A percentile compares a stretch with the other conserved stretches of the same genome.
These are phyloP conservation scores for Agonum fuliginosum DNA, from an alignment of 2,888 invertebrate species.

Conservation along the genomic window DNA sequence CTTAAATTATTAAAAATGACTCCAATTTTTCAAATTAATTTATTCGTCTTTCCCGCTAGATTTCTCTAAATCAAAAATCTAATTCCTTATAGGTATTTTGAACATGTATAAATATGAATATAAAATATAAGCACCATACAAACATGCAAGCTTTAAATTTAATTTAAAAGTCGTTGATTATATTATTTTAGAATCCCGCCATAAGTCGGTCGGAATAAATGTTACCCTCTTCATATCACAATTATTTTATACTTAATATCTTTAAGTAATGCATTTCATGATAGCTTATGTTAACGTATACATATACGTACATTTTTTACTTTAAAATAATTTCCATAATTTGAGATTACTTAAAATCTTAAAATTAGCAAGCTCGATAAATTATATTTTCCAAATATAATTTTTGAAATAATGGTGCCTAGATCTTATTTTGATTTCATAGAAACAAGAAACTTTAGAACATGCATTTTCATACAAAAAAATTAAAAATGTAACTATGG, in stretches of 20 bases:
- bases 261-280: background rate
- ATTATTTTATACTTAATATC: conserved; percentile 32
- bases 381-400: no score
- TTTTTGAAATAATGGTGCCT: no score
- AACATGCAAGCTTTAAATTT: conserved; percentile 13
- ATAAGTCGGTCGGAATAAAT: conserved; percentile 14
- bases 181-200: conserved; percentile 23
- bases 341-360: conserved; percentile 1
- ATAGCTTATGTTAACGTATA: background rate
- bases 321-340: background rate
- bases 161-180: conserved; percentile 17
- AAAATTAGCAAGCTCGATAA: no score
- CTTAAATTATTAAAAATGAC: background rate
- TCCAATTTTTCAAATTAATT: conserved; percentile 5
- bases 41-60: conserved; percentile 22
- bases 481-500: conserved; percentile 1
- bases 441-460: no score
- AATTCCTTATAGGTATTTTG: conserved; percentile 24
- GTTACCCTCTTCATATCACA: conserved; percentile 32
- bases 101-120: conserved; percentile 10
- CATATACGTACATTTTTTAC: background rate
- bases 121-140: conserved; percentile 34
- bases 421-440: no score
- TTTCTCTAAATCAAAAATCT: conserved; percentile 15
- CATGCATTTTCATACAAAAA: background rate